These are phyloP conservation scores for Chitala chitala DNA, from an alignment of 2,113 vertebrate species.

Conservation along the genomic window DNA sequence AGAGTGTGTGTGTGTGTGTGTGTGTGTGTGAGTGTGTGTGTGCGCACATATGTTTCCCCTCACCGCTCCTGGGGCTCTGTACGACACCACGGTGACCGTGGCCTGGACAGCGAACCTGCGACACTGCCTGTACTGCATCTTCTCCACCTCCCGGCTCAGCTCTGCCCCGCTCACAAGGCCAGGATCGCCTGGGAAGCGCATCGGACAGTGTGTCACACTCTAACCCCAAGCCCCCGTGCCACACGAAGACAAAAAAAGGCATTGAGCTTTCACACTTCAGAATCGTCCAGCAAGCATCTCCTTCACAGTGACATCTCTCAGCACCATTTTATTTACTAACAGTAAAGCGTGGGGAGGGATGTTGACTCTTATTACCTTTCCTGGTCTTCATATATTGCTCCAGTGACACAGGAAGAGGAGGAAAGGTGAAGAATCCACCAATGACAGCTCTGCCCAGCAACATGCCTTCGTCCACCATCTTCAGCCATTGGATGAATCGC, in stretches of 20 bases:
- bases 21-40: no score
- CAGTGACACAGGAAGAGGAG: constrained; percentile 55
- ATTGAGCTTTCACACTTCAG: no score
- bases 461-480: constrained; percentile 45
- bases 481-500: constrained; percentile 56
- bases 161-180: constrained; percentile 54
- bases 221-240: neutral
- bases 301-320: neutral
- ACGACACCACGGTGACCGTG: constrained; percentile 47
- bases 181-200: constrained; percentile 42
- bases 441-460: constrained; percentile 51
- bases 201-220: constrained; percentile 11
- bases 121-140: constrained; percentile 58
- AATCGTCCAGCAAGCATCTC: no score
- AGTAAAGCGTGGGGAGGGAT: neutral
- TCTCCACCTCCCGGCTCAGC: constrained; percentile 49
- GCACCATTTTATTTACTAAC: neutral
- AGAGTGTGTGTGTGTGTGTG: neutral
- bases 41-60: neutral
- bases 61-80: constrained; percentile 50
- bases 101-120: constrained; percentile 60
- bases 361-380: constrained; percentile 38
- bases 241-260: neutral
- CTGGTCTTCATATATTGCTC: constrained; percentile 51
- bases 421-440: constrained; percentile 59